Evolutionary conservation across 2,888 invertebrate genomes (phyloP).

Genomic region (Drosophila basisetae): DNA sequence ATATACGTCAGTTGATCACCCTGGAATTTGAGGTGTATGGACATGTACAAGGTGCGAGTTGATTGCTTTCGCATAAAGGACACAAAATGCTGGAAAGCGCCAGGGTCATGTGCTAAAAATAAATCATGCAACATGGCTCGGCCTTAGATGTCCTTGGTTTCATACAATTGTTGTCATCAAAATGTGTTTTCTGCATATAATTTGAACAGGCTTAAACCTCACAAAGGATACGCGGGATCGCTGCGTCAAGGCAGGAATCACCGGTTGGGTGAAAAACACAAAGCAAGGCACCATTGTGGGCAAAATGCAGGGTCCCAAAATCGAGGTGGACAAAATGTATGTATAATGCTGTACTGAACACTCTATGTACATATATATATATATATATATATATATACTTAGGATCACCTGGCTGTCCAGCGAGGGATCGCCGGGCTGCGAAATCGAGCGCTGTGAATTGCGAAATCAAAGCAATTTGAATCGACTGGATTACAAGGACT

Average conservation of each 20-base stretch:
- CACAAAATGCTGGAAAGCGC: not conserved
- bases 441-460: slow-evolving; percentile 93
- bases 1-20: slow-evolving; percentile 89
- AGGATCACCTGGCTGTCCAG: slow-evolving; percentile 94
- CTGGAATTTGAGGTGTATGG: slow-evolving; percentile 96
- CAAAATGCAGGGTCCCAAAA: slow-evolving; percentile 93
- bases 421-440: slow-evolving; percentile 93
- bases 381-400: not conserved
- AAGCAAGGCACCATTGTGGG: slow-evolving; percentile 95
- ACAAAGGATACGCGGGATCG: slow-evolving; percentile 95
- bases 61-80: not conserved
- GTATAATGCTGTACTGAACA: slow-evolving; percentile 76
- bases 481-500: slow-evolving; percentile 89
- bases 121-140: slow-evolving; percentile 41
- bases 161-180: slow-evolving; percentile 31
- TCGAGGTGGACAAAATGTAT: slow-evolving; percentile 93
- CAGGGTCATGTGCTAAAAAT: slow-evolving; percentile 56
- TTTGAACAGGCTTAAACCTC: slow-evolving; percentile 91
- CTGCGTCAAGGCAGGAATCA: slow-evolving; percentile 90
- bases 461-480: slow-evolving; percentile 92
- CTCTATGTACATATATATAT: not conserved
- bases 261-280: slow-evolving; percentile 97
- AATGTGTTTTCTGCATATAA: slow-evolving; percentile 23
- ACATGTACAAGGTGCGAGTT: slow-evolving; percentile 92
- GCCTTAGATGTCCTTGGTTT: slow-evolving; percentile 66